Base-by-base conservation (phyloP, 2,888 invertebrate genomes). In the Leistus spinibarbis region DNA sequence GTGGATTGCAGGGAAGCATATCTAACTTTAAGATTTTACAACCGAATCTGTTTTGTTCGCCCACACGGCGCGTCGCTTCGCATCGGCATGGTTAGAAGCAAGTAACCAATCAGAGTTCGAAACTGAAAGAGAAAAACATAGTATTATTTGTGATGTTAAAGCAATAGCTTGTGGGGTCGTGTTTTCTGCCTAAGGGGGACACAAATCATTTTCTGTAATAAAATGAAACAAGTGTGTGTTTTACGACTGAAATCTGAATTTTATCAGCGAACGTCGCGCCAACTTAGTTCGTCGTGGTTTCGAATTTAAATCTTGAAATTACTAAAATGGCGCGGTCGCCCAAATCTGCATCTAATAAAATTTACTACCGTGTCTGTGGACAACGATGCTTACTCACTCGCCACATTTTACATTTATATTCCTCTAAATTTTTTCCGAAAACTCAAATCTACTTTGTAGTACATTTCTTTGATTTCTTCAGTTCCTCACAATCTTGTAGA, bases 191-290 rank as follows among this genome's bases (percentile, higher is more conserved):
- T 19, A 57, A 64, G 40, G 64, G 63, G 63, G 67, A 60, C 73
- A 73, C 73, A 73, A 73, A 73, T 73, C 73, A 73, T 73, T 54
- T 60, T 19, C 40, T 40, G 67, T 73, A 67, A 73, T 73, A 73
- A 73, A 73, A 73, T 73, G 73, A 67, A 67, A 73, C 73, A 73
- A 73, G 73, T 73, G 73, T 73, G 73, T 73, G 73, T 73, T 73
- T 73, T 73, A 73, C 66, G 73, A 73, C 73, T 27, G 67, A 73
- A 73, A 73, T 73, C 73, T 66, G 73, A 73, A 73, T 73, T 73
- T 73, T 73, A 73, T 73, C 67, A 66, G 67, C 63, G 73, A 40
- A 73, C 73, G 67, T 73, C 73, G 19, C 73, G 60, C 56, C 27
- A 56, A 57, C 65, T 72, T 72, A 65, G 72, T 62, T 72, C 72